phyloP scores from a whole-genome alignment of 2,888 invertebrate species.

The Drosophila differens region DNA sequence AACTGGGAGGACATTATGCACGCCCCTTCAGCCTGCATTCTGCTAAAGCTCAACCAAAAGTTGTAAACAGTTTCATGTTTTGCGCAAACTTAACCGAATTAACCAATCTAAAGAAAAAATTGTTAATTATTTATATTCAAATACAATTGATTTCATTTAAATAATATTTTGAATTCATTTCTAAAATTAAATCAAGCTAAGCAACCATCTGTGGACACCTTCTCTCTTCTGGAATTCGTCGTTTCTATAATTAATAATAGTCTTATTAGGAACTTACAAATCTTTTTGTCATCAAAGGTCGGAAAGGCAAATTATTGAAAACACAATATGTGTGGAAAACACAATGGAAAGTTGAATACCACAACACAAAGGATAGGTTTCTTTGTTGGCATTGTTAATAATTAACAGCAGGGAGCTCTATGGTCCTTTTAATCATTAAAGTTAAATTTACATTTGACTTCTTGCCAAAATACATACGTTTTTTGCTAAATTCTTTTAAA shows the following conservation, averaged over 20 bases:
- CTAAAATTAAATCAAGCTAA: background rate
- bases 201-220: background rate
- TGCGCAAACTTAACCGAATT: background rate
- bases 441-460: background rate
- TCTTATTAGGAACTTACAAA: background rate
- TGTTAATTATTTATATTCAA: background rate
- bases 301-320: background rate
- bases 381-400: background rate
- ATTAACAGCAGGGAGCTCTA: background rate
- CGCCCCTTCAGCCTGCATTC: background rate
- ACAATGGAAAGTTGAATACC: background rate
- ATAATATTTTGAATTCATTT: background rate
- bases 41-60: background rate
- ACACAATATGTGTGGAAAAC: background rate
- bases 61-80: background rate
- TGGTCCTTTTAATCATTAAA: background rate
- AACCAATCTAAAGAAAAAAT: background rate
- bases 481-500: background rate
- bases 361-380: background rate
- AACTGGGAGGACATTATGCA: constrained; percentile 4
- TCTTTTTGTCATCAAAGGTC: background rate
- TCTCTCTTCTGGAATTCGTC: background rate
- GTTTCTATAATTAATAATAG: background rate
- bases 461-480: background rate
- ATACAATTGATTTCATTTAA: background rate